phyloP scores from a whole-genome alignment of 2,113 vertebrate species.

The Brachyistius frenatus region DNA sequence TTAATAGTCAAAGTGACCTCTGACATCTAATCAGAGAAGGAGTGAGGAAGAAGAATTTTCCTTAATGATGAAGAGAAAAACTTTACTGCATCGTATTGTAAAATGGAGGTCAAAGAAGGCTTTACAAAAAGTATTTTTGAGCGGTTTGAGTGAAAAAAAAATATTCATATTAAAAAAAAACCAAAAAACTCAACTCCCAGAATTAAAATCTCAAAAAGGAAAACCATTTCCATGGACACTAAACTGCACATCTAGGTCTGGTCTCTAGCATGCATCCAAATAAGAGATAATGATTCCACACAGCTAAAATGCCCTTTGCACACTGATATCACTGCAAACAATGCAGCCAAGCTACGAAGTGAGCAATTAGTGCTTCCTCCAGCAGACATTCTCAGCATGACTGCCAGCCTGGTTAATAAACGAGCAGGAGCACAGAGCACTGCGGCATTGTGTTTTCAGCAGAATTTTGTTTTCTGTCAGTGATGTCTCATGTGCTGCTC shows the following conservation, averaged over 20 bases:
- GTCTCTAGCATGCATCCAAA: slow-evolving; percentile 18
- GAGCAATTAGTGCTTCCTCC: slow-evolving; percentile 75
- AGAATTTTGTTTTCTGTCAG: slow-evolving; percentile 75
- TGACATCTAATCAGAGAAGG: neutral
- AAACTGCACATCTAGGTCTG: slow-evolving; percentile 4
- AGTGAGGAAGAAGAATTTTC: neutral
- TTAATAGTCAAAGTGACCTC: neutral
- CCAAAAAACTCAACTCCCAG: neutral
- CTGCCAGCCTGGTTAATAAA: slow-evolving; percentile 72
- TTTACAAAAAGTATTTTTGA: neutral
- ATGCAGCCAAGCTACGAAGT: slow-evolving; percentile 61
- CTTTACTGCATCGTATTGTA: no score
- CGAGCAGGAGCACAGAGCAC: slow-evolving; percentile 61
- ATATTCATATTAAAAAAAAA: neutral
- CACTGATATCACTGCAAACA: slow-evolving; percentile 65
- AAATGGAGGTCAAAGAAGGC: neutral
- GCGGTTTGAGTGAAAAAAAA: neutral
- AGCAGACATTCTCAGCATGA: slow-evolving; percentile 68
- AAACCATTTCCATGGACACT: neutral
- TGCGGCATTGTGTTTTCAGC: slow-evolving; percentile 68
- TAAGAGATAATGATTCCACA: slow-evolving; percentile 39
- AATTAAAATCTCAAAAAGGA: neutral
- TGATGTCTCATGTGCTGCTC: slow-evolving; percentile 65
- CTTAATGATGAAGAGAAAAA: neutral
- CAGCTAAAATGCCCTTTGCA: slow-evolving; percentile 66